phyloP scores from a whole-genome alignment of 2,888 invertebrate species.

The Malachius bipustulatus region DNA sequence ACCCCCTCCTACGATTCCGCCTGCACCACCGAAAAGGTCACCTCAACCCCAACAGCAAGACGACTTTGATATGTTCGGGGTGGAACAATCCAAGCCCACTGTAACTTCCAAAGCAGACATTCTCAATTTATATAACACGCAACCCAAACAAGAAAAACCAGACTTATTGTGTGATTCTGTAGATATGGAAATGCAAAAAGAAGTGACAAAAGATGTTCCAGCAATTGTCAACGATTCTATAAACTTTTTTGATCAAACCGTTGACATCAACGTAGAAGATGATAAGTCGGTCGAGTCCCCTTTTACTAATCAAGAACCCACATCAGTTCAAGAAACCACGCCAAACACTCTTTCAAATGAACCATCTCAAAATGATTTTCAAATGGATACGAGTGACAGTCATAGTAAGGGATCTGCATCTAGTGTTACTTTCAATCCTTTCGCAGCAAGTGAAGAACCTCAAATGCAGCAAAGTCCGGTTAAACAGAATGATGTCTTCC shows the following conservation, averaged over 20 bases:
- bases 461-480: conserved; percentile 20
- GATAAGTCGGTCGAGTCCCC: conserved; percentile 5
- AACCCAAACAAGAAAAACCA: conserved; percentile 19
- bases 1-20: conserved; percentile 16
- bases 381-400: conserved; percentile 37
- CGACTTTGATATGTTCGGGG: conserved; percentile 34
- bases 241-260: conserved; percentile 8
- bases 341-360: conserved; percentile 20
- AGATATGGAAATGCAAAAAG: conserved; percentile 5
- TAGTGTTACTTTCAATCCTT: conserved; percentile 41
- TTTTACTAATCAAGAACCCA: conserved; percentile 8
- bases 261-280: conserved; percentile 15
- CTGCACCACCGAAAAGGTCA: conserved; percentile 11
- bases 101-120: conserved; percentile 36
- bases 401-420: conserved; percentile 35
- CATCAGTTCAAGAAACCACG: conserved; percentile 23
- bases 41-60: conserved; percentile 18
- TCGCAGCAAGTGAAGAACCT: conserved; percentile 30
- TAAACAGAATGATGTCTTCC: conserved; percentile 21
- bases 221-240: neutral
- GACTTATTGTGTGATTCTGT: conserved; percentile 21
- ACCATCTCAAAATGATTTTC: conserved; percentile 30
- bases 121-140: conserved; percentile 33
- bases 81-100: conserved; percentile 28
- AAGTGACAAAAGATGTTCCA: conserved; percentile 9